A percentile compares a stretch with the other conserved stretches of the same genome.
phyloP scores from a whole-genome alignment of 1,140 invertebrate genomes.

The Cotesia vestalis region DNA sequence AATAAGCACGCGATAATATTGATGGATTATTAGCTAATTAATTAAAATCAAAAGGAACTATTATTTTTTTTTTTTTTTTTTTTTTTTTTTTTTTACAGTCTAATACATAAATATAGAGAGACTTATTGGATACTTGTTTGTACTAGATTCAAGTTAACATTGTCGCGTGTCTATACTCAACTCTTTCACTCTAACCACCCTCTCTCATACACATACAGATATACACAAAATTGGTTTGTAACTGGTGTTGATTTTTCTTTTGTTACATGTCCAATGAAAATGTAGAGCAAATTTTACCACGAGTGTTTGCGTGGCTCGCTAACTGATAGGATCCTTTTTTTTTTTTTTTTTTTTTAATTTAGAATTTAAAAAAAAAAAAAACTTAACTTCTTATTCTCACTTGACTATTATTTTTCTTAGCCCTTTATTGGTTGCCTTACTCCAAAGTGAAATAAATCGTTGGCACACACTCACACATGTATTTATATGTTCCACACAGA shows the following conservation, averaged over 20 bases:
- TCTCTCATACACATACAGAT: background rate
- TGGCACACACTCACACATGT: background rate
- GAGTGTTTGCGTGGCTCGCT: slow-evolving; percentile 18
- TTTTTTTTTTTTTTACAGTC: too few species aligned
- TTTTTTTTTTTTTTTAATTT: slow-evolving; percentile 12
- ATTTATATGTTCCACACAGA: slow-evolving; percentile 22
- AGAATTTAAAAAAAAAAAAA: background rate
- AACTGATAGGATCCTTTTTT: slow-evolving; percentile 12
- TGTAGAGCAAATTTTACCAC: slow-evolving; percentile 23
- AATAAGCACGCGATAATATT: too few species aligned
- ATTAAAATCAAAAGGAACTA: too few species aligned
- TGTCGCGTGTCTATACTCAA: slow-evolving; percentile 26
- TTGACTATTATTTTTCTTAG: background rate
- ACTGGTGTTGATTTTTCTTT: slow-evolving; percentile 17
- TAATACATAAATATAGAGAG: background rate
- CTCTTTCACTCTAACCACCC: background rate
- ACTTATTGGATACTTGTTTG: slow-evolving; percentile 29
- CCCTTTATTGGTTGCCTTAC: slow-evolving; percentile 17
- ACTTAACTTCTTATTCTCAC: slow-evolving; percentile 5
- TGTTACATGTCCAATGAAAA: slow-evolving; percentile 19
- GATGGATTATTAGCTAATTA: too few species aligned
- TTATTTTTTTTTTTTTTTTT: too few species aligned
- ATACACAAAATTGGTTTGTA: background rate
- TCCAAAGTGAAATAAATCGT: too few species aligned
- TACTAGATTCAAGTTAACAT: slow-evolving; percentile 25